A percentile compares a stretch with the other conserved stretches of the same genome.
These are phyloP conservation scores for Macrotis lagotis DNA, from an alignment of 2,113 vertebrate genomes.

Conservation along the genomic window DNA sequence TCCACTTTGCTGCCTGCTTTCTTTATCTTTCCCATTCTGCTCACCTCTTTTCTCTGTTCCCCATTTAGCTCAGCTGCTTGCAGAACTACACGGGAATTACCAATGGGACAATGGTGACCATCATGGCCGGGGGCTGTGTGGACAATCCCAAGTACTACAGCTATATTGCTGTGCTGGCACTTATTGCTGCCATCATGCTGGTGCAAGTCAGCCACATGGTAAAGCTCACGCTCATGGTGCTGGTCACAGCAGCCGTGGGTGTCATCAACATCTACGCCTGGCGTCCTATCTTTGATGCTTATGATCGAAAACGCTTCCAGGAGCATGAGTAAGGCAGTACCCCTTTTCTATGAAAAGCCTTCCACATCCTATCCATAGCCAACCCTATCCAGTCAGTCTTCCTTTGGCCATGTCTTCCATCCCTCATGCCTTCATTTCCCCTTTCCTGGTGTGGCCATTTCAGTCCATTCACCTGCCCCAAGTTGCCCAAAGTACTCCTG, in stretches of 20 bases:
- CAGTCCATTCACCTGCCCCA: background rate
- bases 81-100: slow-evolving; percentile 78
- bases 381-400: no score
- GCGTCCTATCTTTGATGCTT: slow-evolving; percentile 90
- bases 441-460: no score
- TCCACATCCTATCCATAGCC: background rate
- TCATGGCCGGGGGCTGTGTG: slow-evolving; percentile 79
- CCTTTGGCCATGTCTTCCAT: background rate
- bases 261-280: slow-evolving; percentile 92
- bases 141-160: slow-evolving; percentile 94
- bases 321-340: slow-evolving; percentile 85
- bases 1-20: slow-evolving; percentile 4
- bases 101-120: slow-evolving; percentile 78
- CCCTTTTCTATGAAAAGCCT: background rate
- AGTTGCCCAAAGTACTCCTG: background rate
- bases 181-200: slow-evolving; percentile 93
- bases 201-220: slow-evolving; percentile 97
- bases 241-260: slow-evolving; percentile 87
- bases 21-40: background rate
- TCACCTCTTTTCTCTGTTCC: background rate
- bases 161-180: slow-evolving; percentile 91
- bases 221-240: slow-evolving; percentile 94
- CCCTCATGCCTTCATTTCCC: background rate
- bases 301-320: slow-evolving; percentile 86
- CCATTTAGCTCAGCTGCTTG: slow-evolving; percentile 90